phyloP scores from a whole-genome alignment of 2,797 vertebrate species.

The Arctocebus calabarensis region DNA sequence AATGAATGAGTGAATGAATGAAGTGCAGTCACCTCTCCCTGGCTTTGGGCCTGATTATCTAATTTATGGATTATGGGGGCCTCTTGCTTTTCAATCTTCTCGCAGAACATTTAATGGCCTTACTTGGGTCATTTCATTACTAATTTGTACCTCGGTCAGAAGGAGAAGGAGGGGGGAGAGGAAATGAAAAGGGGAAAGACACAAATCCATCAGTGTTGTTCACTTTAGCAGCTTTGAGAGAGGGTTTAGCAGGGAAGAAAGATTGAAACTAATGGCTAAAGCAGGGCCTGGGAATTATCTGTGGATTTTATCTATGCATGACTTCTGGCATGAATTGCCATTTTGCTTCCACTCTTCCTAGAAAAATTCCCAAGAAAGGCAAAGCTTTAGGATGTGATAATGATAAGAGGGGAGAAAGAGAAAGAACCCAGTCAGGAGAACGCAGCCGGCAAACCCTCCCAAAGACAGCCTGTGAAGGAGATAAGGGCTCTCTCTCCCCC shows the following conservation, averaged over 20 bases:
- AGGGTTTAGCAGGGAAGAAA: slow-evolving; percentile 27
- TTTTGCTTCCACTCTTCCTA: slow-evolving; percentile 41
- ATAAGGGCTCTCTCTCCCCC: not conserved
- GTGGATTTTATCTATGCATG: slow-evolving; percentile 64
- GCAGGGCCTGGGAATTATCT: slow-evolving; percentile 46
- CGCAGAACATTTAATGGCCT: slow-evolving; percentile 53
- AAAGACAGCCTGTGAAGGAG: not conserved
- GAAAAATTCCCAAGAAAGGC: slow-evolving; percentile 62
- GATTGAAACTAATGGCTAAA: slow-evolving; percentile 36
- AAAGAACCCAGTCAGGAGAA: not conserved
- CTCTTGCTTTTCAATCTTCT: slow-evolving; percentile 62
- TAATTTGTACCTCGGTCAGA: slow-evolving; percentile 67
- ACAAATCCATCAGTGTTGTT: slow-evolving; percentile 45
- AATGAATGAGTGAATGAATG: not conserved
- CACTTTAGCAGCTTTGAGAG: not conserved
- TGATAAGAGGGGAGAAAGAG: not conserved
- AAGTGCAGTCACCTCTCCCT: not conserved
- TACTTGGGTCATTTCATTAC: slow-evolving; percentile 56
- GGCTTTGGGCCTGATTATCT: slow-evolving; percentile 2
- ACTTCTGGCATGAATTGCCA: slow-evolving; percentile 49
- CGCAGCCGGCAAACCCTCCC: not conserved
- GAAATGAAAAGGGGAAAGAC: slow-evolving; percentile 44
- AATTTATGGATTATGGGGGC: slow-evolving; percentile 38
- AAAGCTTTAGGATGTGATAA: not conserved
- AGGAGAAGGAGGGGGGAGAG: not conserved